These are phyloP conservation scores for Eublepharis macularius DNA, from an alignment of 2,113 vertebrate species.

Conservation along the genomic window DNA sequence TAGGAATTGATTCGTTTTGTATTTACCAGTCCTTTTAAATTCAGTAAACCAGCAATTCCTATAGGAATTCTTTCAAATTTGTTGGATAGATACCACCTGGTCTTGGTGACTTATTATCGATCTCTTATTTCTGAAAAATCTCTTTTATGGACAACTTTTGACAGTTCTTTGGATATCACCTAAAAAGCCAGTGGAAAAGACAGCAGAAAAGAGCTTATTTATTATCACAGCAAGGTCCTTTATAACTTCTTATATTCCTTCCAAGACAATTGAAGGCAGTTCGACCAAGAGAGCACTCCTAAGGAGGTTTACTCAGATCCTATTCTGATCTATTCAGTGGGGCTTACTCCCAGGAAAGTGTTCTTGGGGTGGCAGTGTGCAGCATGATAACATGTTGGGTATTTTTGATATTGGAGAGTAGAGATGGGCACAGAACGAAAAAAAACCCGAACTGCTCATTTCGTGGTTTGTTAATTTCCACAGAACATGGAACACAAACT, in stretches of 20 bases:
- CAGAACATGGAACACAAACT: no score
- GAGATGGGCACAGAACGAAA: no score
- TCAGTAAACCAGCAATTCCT: not conserved
- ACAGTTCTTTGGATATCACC: not conserved
- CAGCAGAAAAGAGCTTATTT: not conserved
- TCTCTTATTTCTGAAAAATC: not conserved
- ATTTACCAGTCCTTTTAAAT: not conserved
- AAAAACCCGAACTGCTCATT: no score
- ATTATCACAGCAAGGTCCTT: not conserved
- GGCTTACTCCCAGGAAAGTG: no score
- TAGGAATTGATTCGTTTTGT: no score
- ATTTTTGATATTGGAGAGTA: not conserved
- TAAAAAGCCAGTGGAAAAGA: not conserved
- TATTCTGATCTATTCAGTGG: no score
- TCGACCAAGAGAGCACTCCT: not conserved
- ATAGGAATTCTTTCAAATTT: not conserved
- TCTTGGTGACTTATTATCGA: not conserved
- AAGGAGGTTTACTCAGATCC: not conserved
- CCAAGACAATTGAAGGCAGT: not conserved
- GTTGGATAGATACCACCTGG: not conserved
- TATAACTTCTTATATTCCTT: not conserved
- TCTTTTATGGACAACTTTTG: not conserved
- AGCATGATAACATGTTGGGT: not conserved
- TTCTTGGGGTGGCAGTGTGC: no score
- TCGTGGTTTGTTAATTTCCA: no score